These are phyloP conservation scores for Hedya salicella DNA, from an alignment of 2,888 invertebrate genomes.

Conservation along the genomic window DNA sequence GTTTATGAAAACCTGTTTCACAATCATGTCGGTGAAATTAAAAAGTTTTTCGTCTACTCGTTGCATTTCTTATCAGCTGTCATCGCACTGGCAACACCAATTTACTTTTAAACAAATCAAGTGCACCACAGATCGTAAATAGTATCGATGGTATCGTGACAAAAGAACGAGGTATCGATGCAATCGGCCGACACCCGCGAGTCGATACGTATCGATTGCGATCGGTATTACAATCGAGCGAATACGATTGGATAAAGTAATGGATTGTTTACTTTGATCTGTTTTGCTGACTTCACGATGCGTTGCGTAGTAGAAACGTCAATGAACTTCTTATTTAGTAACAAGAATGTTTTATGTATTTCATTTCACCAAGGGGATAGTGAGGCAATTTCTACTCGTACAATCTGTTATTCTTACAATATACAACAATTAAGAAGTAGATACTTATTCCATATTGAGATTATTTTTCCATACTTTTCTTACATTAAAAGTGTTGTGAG, in stretches of 20 bases:
- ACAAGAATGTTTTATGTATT: too few species aligned
- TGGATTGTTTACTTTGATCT: slow-evolving; percentile 31
- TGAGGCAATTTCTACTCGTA: too few species aligned
- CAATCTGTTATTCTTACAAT: too few species aligned
- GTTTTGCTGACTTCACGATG: slow-evolving; percentile 10
- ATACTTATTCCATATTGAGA: too few species aligned
- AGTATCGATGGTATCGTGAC: slow-evolving; percentile 32
- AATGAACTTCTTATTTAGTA: too few species aligned
- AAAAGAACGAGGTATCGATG: slow-evolving; percentile 30
- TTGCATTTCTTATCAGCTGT: slow-evolving; percentile 33
- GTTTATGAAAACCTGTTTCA: too few species aligned
- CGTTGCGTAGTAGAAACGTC: not conserved
- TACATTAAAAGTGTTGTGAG: too few species aligned
- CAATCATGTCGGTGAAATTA: not conserved
- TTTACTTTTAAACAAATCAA: slow-evolving; percentile 42
- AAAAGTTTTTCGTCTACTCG: slow-evolving; percentile 8
- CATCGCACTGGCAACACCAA: slow-evolving; percentile 41
- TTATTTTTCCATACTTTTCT: too few species aligned
- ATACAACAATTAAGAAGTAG: too few species aligned
- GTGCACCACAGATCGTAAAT: slow-evolving; percentile 37
- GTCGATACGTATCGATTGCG: slow-evolving; percentile 21
- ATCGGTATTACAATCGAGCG: slow-evolving; percentile 33
- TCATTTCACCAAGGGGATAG: too few species aligned
- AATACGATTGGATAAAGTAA: slow-evolving; percentile 28
- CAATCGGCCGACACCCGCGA: slow-evolving; percentile 38